Evolutionary conservation across 2,113 vertebrate genomes (phyloP).

Genomic region (Tinamus guttatus): DNA sequence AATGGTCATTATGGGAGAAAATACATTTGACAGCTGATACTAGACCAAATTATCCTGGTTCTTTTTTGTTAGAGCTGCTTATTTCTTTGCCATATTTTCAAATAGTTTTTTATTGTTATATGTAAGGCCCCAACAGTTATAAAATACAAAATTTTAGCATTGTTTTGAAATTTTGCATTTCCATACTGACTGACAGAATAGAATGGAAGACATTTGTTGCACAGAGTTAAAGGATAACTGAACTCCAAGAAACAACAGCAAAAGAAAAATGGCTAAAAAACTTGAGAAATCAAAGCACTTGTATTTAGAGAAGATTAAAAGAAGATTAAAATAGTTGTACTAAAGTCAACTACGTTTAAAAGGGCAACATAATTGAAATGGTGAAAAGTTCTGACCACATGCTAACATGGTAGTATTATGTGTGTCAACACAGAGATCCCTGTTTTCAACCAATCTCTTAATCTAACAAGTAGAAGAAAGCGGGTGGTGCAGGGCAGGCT

Average conservation of each 20-base stretch:
- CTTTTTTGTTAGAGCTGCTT: not conserved
- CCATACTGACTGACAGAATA: not conserved
- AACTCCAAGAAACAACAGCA: not conserved
- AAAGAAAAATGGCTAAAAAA: not conserved
- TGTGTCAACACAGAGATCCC: fast-evolving
- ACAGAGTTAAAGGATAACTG: not conserved
- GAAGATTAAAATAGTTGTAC: not conserved
- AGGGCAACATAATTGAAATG: not conserved
- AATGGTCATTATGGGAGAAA: not conserved
- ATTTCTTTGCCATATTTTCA: not conserved
- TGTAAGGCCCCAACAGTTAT: too few relatives aligned
- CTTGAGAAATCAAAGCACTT: not conserved
- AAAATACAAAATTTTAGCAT: not conserved
- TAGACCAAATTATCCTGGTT: not conserved
- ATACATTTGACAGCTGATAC: not conserved
- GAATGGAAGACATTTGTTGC: not conserved
- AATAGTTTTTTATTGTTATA: not conserved
- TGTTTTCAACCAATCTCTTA: not conserved
- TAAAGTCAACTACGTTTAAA: not conserved
- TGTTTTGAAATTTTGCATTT: not conserved
- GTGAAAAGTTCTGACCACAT: not conserved
- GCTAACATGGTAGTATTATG: not conserved
- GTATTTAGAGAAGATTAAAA: not conserved
- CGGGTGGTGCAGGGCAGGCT: fast-evolving
- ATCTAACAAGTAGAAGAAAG: not conserved